Base-by-base conservation (phyloP, 2,888 invertebrate genomes). In the Baronia brevicornis region DNA sequence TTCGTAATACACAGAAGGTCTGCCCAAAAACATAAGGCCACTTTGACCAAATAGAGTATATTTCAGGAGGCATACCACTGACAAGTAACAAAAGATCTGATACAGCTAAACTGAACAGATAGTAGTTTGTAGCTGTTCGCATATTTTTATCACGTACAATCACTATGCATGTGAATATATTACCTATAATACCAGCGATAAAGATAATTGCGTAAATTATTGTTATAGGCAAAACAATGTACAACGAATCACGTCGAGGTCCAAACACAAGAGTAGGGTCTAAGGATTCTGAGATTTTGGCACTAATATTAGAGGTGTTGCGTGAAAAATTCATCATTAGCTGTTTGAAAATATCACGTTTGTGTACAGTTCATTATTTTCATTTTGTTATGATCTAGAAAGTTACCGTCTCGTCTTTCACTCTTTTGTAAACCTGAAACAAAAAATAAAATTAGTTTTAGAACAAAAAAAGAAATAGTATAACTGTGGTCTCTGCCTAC, bases 121-220 rank as follows among this genome's bases (percentile, higher is more conserved):
- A 95, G 59, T 90, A 91, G 54, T 92, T 92, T 4, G 91, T 91
- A 2, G 91, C 91, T 7, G 91, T 91, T 53, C 93, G 94, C 93
- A 95, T 92, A 43, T 90, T 91, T 48, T 90, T 90, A 70, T 94
- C 94, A 41, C 89, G 86, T 10, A 90, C 87, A 44, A 95, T 95
- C 9, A 95, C 95, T 34, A 94, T 84, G 60, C 95, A 95, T 1
- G 95, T 95, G 55, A 91, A 90, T 19, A 92, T 85, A 65, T 95
- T 95, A 1, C 95, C 95, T 9, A 94, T 71, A 2, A 94, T 74
- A 2, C 95, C 95, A 2, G 89, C 90, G 5, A 94, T 57, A 54
- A 95, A 92, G 50, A 95, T 94, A 8, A 91, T 46, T 0, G 86
- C 72, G 65, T 94, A 95, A 35, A 92, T 80, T 6, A 91, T 71